Percentiles rank a stretch among this genome's conserved stretches.
phyloP scores from a whole-genome alignment of 2,888 invertebrate genomes.

The Nysson spinosus region DNA sequence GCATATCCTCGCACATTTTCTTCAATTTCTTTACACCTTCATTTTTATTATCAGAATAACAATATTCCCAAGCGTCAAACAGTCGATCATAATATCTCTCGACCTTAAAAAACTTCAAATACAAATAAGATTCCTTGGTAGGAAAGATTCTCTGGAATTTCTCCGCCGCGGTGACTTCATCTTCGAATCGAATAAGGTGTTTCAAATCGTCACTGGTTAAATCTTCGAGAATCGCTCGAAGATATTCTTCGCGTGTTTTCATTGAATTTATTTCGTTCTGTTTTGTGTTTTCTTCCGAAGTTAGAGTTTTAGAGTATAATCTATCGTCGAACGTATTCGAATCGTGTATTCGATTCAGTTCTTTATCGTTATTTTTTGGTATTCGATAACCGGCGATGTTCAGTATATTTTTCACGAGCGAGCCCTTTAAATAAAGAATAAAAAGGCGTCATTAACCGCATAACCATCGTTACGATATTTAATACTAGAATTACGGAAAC shows the following conservation, averaged over 20 bases:
- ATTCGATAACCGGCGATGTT: conserved; percentile 36
- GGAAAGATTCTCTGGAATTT: conserved; percentile 35
- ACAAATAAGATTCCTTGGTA: not conserved
- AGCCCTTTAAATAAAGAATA: conserved; percentile 14
- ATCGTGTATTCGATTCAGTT: conserved; percentile 7
- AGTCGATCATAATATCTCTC: conserved; percentile 32
- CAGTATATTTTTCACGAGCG: conserved; percentile 20
- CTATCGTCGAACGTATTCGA: conserved; percentile 21
- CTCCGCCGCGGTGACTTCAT: conserved; percentile 18
- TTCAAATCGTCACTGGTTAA: conserved; percentile 33
- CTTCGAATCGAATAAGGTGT: conserved; percentile 34
- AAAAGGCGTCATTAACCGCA: conserved; percentile 1
- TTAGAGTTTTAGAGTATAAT: conserved; percentile 20
- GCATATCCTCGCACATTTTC: conserved; percentile 16
- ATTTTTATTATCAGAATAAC: conserved; percentile 78
- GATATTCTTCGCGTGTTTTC: conserved; percentile 11
- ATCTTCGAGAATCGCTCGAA: conserved; percentile 10
- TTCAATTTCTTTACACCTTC: conserved; percentile 78
- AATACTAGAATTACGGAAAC: too few species aligned
- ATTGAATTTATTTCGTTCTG: conserved; percentile 30
- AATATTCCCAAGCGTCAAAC: conserved; percentile 35
- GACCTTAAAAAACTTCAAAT: conserved; percentile 25
- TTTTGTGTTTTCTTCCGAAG: conserved; percentile 9
- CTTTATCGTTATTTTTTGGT: conserved; percentile 4
- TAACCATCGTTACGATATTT: too few species aligned